A percentile compares a stretch with the other conserved stretches of the same genome.
These are phyloP conservation scores for Hyposoter didymator DNA, from an alignment of 2,888 invertebrate genomes.

Conservation along the genomic window DNA sequence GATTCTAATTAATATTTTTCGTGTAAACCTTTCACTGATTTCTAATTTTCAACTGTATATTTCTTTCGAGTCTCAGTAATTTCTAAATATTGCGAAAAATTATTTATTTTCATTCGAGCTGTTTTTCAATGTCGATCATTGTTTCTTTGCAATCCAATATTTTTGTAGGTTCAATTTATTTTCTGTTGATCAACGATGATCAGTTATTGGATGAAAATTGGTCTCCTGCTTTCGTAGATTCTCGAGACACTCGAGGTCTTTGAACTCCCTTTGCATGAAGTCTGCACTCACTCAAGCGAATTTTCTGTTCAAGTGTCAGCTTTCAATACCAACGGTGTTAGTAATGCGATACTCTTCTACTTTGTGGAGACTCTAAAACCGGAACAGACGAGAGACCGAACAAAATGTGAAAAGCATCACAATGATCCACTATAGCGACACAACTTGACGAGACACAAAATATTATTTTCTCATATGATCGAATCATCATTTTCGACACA, in stretches of 20 bases:
- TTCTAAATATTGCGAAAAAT: too few relatives aligned
- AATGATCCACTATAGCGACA: not conserved
- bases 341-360: conserved; percentile 33
- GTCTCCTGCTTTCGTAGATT: not conserved
- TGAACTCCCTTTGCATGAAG: conserved; percentile 27
- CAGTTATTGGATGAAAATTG: not conserved
- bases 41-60: too few relatives aligned
- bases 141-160: not conserved
- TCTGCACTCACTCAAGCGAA: conserved; percentile 7
- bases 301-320: conserved; percentile 54
- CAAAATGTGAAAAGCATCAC: conserved; percentile 3
- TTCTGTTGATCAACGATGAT: not conserved
- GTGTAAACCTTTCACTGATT: too few relatives aligned
- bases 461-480: not conserved
- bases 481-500: not conserved
- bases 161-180: not conserved
- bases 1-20: too few relatives aligned
- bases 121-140: too few relatives aligned
- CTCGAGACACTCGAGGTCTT: conserved; percentile 43
- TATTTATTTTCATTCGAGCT: too few relatives aligned
- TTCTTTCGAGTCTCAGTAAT: too few relatives aligned
- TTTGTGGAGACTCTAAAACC: conserved; percentile 5
- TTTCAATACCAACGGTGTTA: conserved; percentile 44
- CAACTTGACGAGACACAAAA: not conserved
- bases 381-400: not conserved